Conservation (phyloP, 1,140 invertebrate genomes). For the Paracyclopina nana region DNA sequence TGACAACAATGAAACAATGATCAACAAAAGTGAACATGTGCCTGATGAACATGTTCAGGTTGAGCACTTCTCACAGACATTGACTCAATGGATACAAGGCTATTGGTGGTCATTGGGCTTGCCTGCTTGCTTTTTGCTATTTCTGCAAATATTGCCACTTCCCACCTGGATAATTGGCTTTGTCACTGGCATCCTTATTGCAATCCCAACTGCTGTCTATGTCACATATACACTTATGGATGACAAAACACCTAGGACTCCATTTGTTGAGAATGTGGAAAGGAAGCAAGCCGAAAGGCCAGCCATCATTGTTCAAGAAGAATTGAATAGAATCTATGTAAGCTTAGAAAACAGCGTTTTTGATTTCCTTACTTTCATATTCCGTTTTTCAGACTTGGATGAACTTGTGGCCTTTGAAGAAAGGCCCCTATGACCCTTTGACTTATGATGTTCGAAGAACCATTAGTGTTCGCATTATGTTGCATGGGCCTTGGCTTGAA, state of each 20-base stretch:
- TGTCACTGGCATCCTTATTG: neutral
- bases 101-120: neutral
- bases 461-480: neutral
- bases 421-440: constrained; percentile 2
- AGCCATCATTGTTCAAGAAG: constrained; percentile 4
- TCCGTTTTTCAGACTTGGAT: constrained; percentile 9
- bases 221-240: neutral
- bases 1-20: too few relatives aligned
- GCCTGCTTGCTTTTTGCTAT: neutral
- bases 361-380: too few relatives aligned
- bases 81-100: neutral
- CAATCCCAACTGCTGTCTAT: neutral
- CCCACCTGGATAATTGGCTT: constrained; percentile 2
- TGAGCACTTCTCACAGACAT: neutral
- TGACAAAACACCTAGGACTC: neutral
- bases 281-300: neutral
- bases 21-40: neutral
- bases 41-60: neutral
- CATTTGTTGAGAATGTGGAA: constrained; percentile 1
- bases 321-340: constrained; percentile 1
- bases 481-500: neutral
- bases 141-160: neutral
- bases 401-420: constrained; percentile 5
- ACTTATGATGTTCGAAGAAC: constrained; percentile 6
- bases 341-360: too few relatives aligned